Percentiles rank a stretch among this genome's conserved stretches.
These are phyloP conservation scores for Euspilapteryx auroguttella DNA, from an alignment of 2,888 invertebrate species.

Conservation along the genomic window DNA sequence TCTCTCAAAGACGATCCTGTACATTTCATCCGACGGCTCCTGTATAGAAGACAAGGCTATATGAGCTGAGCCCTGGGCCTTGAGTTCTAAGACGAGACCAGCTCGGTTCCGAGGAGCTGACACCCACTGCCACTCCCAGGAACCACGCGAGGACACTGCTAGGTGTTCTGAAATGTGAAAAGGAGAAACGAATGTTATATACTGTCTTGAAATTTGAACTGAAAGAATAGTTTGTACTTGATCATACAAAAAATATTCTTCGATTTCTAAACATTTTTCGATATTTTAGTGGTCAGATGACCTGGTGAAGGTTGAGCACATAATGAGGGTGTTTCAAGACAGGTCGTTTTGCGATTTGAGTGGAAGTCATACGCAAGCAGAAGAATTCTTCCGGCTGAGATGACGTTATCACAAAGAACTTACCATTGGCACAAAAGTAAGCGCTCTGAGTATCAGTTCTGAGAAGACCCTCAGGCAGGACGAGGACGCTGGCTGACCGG, in stretches of 20 bases:
- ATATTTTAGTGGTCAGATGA: too few species aligned
- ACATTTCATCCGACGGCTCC: conserved; percentile 64
- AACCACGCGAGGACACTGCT: conserved; percentile 63
- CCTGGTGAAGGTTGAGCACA: too few species aligned
- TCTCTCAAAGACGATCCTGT: conserved; percentile 64
- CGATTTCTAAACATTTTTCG: too few species aligned
- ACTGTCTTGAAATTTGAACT: too few species aligned
- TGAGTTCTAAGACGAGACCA: conserved; percentile 63
- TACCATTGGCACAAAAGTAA: conserved; percentile 71
- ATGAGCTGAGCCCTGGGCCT: conserved; percentile 59
- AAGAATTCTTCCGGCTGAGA: too few species aligned
- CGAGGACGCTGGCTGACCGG: conserved; percentile 61
- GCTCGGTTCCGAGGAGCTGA: conserved; percentile 65
- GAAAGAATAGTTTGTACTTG: too few species aligned
- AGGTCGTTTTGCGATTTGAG: too few species aligned
- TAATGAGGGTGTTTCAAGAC: too few species aligned
- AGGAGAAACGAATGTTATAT: too few species aligned
- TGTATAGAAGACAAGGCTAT: conserved; percentile 59
- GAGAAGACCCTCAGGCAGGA: conserved; percentile 65
- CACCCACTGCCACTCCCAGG: conserved; percentile 68
- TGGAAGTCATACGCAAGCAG: too few species aligned
- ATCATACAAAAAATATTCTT: too few species aligned
- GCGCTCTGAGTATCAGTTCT: conserved; percentile 69
- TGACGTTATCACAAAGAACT: too few species aligned
- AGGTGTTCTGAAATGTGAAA: conserved; percentile 59